Conservation (phyloP, 2,888 invertebrate genomes). For the Drosophila ustulata region DNA sequence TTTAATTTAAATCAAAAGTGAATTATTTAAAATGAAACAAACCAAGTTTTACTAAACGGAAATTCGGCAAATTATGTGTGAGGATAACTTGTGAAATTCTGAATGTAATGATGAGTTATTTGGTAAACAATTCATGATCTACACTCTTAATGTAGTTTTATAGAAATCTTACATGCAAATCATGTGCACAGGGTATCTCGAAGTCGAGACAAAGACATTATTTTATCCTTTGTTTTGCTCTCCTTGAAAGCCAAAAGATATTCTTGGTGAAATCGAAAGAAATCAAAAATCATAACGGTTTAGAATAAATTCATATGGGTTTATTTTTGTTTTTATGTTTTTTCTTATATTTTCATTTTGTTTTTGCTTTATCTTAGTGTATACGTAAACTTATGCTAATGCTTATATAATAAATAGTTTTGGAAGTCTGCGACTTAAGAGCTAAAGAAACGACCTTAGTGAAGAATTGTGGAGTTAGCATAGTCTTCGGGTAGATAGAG, state of each 20-base stretch:
- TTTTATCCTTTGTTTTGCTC: too few species aligned
- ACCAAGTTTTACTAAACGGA: too few species aligned
- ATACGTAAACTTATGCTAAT: slow-evolving; percentile 52
- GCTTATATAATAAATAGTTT: slow-evolving; percentile 76
- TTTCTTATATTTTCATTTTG: slow-evolving; percentile 25
- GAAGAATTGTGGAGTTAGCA: slow-evolving; percentile 33
- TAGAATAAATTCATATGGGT: slow-evolving; percentile 36
- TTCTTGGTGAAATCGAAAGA: neutral
- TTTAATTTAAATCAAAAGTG: too few species aligned
- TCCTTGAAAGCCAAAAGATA: neutral
- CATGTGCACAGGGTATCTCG: too few species aligned
- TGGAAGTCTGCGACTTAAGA: slow-evolving; percentile 71
- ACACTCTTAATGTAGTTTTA: too few species aligned
- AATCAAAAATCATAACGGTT: slow-evolving; percentile 5
- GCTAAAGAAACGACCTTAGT: slow-evolving; percentile 69
- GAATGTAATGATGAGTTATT: too few species aligned
- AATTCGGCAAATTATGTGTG: too few species aligned
- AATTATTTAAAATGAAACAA: too few species aligned
- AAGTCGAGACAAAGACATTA: too few species aligned
- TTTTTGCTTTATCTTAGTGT: slow-evolving; percentile 32
- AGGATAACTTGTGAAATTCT: too few species aligned
- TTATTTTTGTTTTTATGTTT: slow-evolving; percentile 24
- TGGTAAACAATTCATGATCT: too few species aligned
- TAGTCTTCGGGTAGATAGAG: slow-evolving; percentile 41
- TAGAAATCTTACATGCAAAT: too few species aligned